These are phyloP conservation scores for Syritta pipiens DNA, from an alignment of 2,888 invertebrate genomes.

Conservation along the genomic window DNA sequence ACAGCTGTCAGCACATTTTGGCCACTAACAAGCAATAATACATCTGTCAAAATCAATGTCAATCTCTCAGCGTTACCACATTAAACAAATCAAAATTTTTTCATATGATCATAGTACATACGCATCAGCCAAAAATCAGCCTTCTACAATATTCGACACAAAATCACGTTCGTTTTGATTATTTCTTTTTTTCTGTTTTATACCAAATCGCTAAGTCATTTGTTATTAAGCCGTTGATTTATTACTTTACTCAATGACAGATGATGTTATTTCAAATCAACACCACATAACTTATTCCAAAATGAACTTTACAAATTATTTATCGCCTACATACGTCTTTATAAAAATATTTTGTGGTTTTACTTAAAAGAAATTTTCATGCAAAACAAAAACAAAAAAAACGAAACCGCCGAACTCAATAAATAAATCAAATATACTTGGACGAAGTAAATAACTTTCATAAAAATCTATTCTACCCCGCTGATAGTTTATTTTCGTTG, in stretches of 20 bases:
- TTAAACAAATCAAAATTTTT: too few species aligned
- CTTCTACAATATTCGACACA: too few species aligned
- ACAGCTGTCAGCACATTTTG: too few species aligned
- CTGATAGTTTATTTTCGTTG: conserved; percentile 43
- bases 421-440: conserved; percentile 57
- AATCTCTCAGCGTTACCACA: background rate
- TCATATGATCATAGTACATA: too few species aligned
- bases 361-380: conserved; percentile 7
- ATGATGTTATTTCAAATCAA: conserved; percentile 43
- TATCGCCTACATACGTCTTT: conserved; percentile 39
- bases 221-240: conserved; percentile 28
- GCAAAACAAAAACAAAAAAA: conserved; percentile 17
- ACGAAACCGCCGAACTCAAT: conserved; percentile 29
- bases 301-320: conserved; percentile 34
- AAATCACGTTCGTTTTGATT: too few species aligned
- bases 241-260: conserved; percentile 46
- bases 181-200: background rate
- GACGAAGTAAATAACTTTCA: conserved; percentile 45
- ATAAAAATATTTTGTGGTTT: conserved; percentile 40
- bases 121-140: too few species aligned
- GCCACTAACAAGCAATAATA: background rate
- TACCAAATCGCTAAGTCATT: conserved; percentile 23
- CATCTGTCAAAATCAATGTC: background rate
- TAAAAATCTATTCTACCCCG: conserved; percentile 25
- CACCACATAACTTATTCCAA: conserved; percentile 29